phyloP scores from a whole-genome alignment of 1,140 invertebrate species.

The Mercenaria mercenaria region DNA sequence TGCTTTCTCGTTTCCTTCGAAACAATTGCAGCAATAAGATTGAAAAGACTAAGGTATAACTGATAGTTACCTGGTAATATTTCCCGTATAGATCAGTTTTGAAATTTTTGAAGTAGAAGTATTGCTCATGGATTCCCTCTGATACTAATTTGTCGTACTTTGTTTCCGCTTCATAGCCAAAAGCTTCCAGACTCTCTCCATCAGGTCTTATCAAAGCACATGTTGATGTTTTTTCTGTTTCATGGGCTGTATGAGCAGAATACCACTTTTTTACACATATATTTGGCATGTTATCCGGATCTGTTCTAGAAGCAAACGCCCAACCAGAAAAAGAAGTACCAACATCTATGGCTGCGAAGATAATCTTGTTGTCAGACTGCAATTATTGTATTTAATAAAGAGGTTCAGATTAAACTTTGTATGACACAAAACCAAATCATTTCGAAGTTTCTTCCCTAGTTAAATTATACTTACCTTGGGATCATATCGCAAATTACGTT shows the following conservation, averaged over 20 bases:
- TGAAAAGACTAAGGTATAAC: too few relatives aligned
- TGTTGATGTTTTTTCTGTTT: not conserved
- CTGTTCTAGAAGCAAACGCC: not conserved
- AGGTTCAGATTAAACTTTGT: too few relatives aligned
- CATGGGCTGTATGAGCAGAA: not conserved
- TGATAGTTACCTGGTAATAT: too few relatives aligned
- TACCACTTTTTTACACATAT: not conserved
- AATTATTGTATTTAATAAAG: too few relatives aligned
- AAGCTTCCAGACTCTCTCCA: conserved; percentile 10
- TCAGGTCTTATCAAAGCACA: conserved; percentile 21
- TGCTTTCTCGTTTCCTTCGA: too few relatives aligned
- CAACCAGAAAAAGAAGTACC: not conserved
- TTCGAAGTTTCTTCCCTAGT: too few relatives aligned
- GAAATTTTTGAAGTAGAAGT: conserved; percentile 12
- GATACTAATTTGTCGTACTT: not conserved
- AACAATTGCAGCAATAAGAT: too few relatives aligned
- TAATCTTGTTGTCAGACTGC: not conserved
- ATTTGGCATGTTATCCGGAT: not conserved
- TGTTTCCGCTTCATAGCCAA: conserved; percentile 5
- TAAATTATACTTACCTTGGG: too few relatives aligned
- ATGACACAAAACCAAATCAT: too few relatives aligned
- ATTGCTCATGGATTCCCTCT: conserved; percentile 6
- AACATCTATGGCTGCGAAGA: conserved; percentile 1
- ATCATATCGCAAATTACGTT: too few relatives aligned
- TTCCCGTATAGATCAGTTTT: not conserved